Conservation (phyloP, 2,113 vertebrate species). For the Osmerus eperlanus region DNA sequence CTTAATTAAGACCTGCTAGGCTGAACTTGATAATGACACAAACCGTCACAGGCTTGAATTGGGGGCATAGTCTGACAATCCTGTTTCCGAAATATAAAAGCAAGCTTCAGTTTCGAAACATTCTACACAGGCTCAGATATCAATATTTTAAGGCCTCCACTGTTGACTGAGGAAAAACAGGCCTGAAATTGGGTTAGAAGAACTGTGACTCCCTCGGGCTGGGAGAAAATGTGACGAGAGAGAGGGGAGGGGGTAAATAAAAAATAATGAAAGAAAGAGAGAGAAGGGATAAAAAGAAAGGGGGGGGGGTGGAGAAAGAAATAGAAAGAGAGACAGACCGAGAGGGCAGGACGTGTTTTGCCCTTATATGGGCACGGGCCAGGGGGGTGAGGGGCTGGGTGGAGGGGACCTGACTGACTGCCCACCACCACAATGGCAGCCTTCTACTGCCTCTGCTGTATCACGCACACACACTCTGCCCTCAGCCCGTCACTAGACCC, state of each 20-base stretch:
- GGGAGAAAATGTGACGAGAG: constrained; percentile 62
- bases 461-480: constrained; percentile 9
- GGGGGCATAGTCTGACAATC: no score
- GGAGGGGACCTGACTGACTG: constrained; percentile 22
- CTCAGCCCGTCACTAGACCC: no score
- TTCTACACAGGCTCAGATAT: constrained; percentile 5
- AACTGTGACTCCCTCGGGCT: constrained; percentile 53
- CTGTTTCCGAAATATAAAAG: no score
- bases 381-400: constrained; percentile 34
- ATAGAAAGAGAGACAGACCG: constrained; percentile 8
- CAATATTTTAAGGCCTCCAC: constrained; percentile 46
- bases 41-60: no score
- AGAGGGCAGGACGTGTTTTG: constrained; percentile 62
- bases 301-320: constrained; percentile 9
- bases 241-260: constrained; percentile 32
- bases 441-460: constrained; percentile 29
- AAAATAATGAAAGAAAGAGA: no score
- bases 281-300: no score
- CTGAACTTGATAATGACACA: no score
- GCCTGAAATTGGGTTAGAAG: constrained; percentile 59
- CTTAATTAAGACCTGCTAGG: no score
- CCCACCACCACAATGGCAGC: constrained; percentile 58
- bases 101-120: no score
- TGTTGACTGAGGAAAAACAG: constrained; percentile 41
- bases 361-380: constrained; percentile 62